These are phyloP conservation scores for Lithophane ornitopus DNA, from an alignment of 2,888 invertebrate species.

Conservation along the genomic window DNA sequence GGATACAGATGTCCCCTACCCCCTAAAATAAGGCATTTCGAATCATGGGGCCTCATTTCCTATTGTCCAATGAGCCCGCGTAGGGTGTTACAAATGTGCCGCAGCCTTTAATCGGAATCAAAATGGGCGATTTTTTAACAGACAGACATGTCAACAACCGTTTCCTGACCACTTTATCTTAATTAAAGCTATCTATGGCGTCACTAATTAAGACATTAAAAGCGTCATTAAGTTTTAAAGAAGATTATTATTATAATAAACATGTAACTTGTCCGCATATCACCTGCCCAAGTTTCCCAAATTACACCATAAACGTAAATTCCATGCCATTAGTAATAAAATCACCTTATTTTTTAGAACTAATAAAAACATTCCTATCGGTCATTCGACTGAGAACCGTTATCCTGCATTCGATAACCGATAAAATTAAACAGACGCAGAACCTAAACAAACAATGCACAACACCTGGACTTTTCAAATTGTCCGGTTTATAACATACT, in stretches of 20 bases:
- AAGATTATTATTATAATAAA: neutral
- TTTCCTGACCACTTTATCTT: slow-evolving; percentile 30
- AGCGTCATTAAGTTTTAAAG: slow-evolving; percentile 10
- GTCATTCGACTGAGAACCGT: slow-evolving; percentile 73
- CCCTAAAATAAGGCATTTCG: slow-evolving; percentile 10
- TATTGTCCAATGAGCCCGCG: slow-evolving; percentile 13
- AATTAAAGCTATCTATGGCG: slow-evolving; percentile 42
- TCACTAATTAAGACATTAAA: slow-evolving; percentile 57
- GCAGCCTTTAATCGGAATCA: slow-evolving; percentile 24
- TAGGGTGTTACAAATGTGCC: slow-evolving; percentile 16
- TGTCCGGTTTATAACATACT: slow-evolving; percentile 33
- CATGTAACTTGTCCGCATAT: slow-evolving; percentile 33
- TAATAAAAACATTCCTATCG: slow-evolving; percentile 73
- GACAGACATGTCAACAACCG: slow-evolving; percentile 26
- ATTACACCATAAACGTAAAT: slow-evolving; percentile 63
- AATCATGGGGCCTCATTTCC: slow-evolving; percentile 17
- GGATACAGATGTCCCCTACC: neutral
- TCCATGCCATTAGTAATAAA: slow-evolving; percentile 70
- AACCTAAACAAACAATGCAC: slow-evolving; percentile 4
- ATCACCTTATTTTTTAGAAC: slow-evolving; percentile 75
- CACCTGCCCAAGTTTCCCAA: slow-evolving; percentile 49
- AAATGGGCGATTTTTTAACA: slow-evolving; percentile 29
- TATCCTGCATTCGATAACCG: slow-evolving; percentile 73
- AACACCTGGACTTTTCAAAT: slow-evolving; percentile 36
- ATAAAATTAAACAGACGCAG: slow-evolving; percentile 59